Evolutionary conservation across 2,888 invertebrate genomes (phyloP), one percentile per base, ranked within the genome.

Genomic region (Phytoseiulus persimilis): DNA sequence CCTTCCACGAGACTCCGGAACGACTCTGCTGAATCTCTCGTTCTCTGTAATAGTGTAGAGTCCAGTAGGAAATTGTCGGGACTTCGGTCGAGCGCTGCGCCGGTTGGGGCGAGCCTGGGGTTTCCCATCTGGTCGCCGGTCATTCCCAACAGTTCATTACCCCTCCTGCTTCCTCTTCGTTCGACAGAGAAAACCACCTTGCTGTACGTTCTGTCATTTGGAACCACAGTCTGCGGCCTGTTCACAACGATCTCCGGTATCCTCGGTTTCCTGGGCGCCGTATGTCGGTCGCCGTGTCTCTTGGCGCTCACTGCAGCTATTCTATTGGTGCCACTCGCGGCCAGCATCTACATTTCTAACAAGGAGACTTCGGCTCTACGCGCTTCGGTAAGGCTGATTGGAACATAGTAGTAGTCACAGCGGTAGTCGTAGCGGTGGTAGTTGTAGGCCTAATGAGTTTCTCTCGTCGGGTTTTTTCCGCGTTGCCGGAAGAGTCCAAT

Each of bases 271-370:
- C 39, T 87, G 39, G 87, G 87, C 87, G 87, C 87, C 33, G 87
- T 87, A 33, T 87, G 87, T 23, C 87, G 87, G 33, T 33, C 33
- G 14, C 87, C 87, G n/a, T 87, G 87, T 87, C 87, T 87, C 45
- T 18, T 87, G 11, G 87, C 87, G 18, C 33, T 87, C 32, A 87
- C 87, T n/a, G 87, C 87, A 9, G 33, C 33, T 33, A 33, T 87
- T 45, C 87, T 87, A 32, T 87, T 87, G 87, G 32, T 87, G 32
- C 87, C 87, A 6, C 87, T 87, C 87, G 87, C 87, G n/a, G 87
- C 87, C 87, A 87, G 87, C 87, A 87, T 87, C 87, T 87, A 87
- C 87, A 87, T 87, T 39, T 87, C 87, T 33, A 87, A 87, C 87
- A 87, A 87, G 87, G 87, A 87, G 87, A 87, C 87, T 33, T 33